Evolutionary conservation across 2,797 vertebrate species (phyloP).

Genomic region (Sylvilagus floridanus): DNA sequence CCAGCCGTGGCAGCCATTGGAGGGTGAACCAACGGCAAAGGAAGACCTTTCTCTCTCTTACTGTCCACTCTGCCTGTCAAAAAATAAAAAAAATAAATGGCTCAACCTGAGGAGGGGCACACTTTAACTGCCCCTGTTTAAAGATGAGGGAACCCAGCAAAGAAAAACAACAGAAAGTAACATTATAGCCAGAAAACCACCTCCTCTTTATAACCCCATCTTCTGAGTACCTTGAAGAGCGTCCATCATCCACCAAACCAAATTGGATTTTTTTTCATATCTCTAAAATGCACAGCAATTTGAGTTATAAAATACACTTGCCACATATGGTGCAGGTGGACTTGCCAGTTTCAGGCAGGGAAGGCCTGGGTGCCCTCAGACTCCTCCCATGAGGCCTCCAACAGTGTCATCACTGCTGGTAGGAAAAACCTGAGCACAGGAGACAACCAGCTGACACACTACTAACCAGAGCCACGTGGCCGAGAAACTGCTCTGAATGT

Average conservation of each 20-base stretch:
- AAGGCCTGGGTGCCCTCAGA: not conserved
- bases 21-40: too few relatives aligned
- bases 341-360: not conserved
- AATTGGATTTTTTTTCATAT: not conserved
- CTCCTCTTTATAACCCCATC: not conserved
- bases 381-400: not conserved
- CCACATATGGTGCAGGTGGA: rapidly evolving
- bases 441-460: rapidly evolving
- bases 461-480: not conserved
- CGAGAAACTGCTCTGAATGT: not conserved
- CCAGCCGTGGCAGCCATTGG: too few relatives aligned
- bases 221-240: not conserved
- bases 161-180: not conserved
- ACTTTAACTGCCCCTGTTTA: not conserved
- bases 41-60: too few relatives aligned
- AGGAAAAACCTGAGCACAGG: not conserved
- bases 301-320: not conserved
- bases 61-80: too few relatives aligned
- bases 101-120: not conserved
- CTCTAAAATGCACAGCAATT: not conserved
- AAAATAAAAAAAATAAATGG: not conserved
- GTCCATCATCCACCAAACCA: too few relatives aligned
- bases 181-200: not conserved
- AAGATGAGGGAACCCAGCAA: not conserved
- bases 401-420: too few relatives aligned